A percentile compares a stretch with the other conserved stretches of the same genome.
phyloP scores from a whole-genome alignment of 2,888 invertebrate species.

The Axea sp. region DNA sequence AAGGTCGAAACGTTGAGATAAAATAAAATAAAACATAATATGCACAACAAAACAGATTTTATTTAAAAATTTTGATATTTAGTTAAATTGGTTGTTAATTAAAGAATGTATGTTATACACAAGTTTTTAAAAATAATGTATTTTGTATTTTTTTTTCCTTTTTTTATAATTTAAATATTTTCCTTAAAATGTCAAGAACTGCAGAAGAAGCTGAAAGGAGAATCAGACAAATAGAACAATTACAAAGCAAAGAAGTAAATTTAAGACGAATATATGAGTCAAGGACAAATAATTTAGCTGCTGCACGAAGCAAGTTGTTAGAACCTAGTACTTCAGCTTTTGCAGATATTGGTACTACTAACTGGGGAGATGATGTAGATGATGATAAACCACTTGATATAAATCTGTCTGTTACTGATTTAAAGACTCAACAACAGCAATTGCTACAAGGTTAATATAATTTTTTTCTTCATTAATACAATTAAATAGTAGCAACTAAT shows the following conservation, averaged over 20 bases:
- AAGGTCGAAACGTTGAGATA: no score
- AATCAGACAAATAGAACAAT: slow-evolving; percentile 82
- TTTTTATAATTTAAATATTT: no score
- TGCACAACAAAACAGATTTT: no score
- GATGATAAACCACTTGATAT: slow-evolving; percentile 79
- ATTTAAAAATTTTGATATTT: no score
- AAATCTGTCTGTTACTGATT: slow-evolving; percentile 79
- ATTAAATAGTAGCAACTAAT: no score
- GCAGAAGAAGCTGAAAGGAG: slow-evolving; percentile 83
- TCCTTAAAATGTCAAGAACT: slow-evolving; percentile 79
- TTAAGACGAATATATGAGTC: slow-evolving; percentile 81
- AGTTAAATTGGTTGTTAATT: no score
- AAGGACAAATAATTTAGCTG: slow-evolving; percentile 71
- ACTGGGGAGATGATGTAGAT: slow-evolving; percentile 79
- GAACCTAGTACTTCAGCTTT: slow-evolving; percentile 73
- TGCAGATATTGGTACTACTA: slow-evolving; percentile 79
- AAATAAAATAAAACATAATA: no score
- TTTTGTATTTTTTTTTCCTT: no score
- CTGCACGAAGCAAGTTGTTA: slow-evolving; percentile 76
- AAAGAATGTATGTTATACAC: no score
- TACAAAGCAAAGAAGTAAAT: slow-evolving; percentile 82
- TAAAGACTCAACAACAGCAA: slow-evolving; percentile 82
- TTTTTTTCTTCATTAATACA: slow-evolving; percentile 9
- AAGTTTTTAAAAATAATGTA: no score
- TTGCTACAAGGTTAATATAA: slow-evolving; percentile 81